Evolutionary conservation across 2,113 vertebrate genomes (phyloP).

Genomic region (Chunga burmeisteri): DNA sequence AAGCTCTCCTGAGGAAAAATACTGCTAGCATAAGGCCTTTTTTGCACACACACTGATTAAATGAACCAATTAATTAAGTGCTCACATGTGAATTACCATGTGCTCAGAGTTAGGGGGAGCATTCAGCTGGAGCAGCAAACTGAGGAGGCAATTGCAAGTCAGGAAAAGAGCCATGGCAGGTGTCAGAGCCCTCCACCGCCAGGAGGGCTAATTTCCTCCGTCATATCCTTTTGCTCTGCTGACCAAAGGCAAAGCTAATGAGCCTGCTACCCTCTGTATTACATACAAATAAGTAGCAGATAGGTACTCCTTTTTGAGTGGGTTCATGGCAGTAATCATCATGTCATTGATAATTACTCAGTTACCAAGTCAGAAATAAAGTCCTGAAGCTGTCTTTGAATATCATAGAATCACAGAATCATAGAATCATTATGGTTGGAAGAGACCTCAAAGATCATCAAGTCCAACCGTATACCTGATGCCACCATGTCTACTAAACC

Average conservation of each 20-base stretch:
- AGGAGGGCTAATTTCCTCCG: background rate
- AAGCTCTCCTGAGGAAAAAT: conserved; percentile 39
- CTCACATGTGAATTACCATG: conserved; percentile 48
- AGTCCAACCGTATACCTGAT: no score
- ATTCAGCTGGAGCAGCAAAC: background rate
- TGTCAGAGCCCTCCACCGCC: background rate
- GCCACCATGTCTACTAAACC: no score
- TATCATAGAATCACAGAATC: no score
- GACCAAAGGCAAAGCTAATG: conserved; percentile 22
- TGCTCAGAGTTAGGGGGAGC: conserved; percentile 4
- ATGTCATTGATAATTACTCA: background rate
- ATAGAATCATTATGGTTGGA: no score
- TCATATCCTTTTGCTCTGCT: conserved; percentile 2
- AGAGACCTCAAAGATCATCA: no score
- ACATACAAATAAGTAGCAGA: conserved; percentile 21
- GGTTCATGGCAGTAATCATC: background rate
- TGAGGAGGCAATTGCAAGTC: background rate
- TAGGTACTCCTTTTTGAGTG: background rate
- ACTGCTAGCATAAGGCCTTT: conserved; percentile 48
- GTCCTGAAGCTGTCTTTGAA: background rate
- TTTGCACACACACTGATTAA: conserved; percentile 43
- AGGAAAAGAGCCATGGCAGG: conserved; percentile 4
- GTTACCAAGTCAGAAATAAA: background rate
- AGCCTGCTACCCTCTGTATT: background rate
- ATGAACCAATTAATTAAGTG: conserved; percentile 59